Evolutionary conservation across 2,797 vertebrate species (phyloP), one percentile per base, ranked within the genome.

Genomic region (Carcharodon carcharias): DNA sequence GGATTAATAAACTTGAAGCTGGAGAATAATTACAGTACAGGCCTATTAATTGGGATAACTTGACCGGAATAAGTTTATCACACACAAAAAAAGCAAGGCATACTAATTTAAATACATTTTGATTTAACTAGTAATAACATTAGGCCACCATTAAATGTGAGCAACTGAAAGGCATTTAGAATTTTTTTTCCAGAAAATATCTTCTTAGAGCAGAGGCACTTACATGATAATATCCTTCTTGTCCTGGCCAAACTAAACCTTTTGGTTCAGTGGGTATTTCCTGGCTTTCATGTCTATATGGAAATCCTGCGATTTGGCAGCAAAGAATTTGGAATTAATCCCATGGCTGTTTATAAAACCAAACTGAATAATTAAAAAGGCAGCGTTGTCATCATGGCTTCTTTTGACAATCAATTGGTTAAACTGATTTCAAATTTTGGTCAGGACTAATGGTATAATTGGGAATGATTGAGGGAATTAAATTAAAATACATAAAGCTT

Each of bases 281-380:
- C 88, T 98, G 94, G 95, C 98, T 96, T 97, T 99, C 98, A 58
- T 98, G 97, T 97, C 98, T 98, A 71, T 97, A 98, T 71, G 98
- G 97, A 97, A 97, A 96, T 96, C 98, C 98, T 95, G 69, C 54
- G 14, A 77, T 16, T 69, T 95, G 35, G 40, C 23, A 40, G 61
- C 8, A 93, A 93, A 93, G 18, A 65, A 8, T 50, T 50, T 85
- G 45, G 82, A 85, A 67, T 93, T 67, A 93, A 65, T 93, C 67
- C 91, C n/a, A 67, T 45, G 21, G 91, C 5, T 67, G 31, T 91
- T 91, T 91, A 91, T 93, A 93, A 67, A 93, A 67, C 61, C 9
- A 40, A 93, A 26, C 61, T 40, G 3, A 45, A 26, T 93, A 67
- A 61, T 63, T 88, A 88, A 56, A 88, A 91, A 61, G 14, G 56